Base-by-base conservation (phyloP, 2,888 invertebrate species). In the Acronicta aceris region DNA sequence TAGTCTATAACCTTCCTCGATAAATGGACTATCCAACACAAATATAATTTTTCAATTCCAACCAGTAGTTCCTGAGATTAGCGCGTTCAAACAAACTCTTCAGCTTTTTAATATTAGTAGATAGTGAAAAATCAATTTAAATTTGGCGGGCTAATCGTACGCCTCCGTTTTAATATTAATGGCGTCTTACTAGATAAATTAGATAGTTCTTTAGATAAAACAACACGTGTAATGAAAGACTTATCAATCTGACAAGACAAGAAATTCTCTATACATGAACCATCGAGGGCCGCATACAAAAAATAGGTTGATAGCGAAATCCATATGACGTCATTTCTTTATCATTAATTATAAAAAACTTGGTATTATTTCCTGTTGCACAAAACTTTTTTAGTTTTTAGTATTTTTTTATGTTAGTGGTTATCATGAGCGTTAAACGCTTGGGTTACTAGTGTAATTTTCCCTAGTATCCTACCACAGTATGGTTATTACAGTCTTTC, bases 381-480 rank as follows among this genome's bases (percentile, higher is more conserved):
- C 67, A 68, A 68, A 69, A 0, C 8, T 25, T 49, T 36, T 40
- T 15, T 43, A 48, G 53, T 63, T 53, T 27, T 25, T 68, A 62
- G 43, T 30, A 4, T 41, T 45, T 71, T 52, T 49, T 46, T 69
- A 63, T 51, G 51, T 56, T 56, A 45, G 36, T 0, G 48, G 48
- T 49, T 21, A 38, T 17, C 36, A 8, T 38, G 25, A 42, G 71
- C 68, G 68, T 68, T 48, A 43, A 54, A 70, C 68, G 68, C 68
- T 25, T 46, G 63, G 63, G 52, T 68, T 53, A 50, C 53, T 66
- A 51, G 42, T 68, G 43, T 15, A 8, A 54, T 46, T 61, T 46
- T 36, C 41, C 21, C 40, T 50, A 38, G 21, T 38, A n/a, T 48
- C n/a, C 36, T 53, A 15, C 30, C 30, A 48, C 38, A 17, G 30